These are phyloP conservation scores for Riptortus pedestris DNA, from an alignment of 1,140 invertebrate species.

Conservation along the genomic window DNA sequence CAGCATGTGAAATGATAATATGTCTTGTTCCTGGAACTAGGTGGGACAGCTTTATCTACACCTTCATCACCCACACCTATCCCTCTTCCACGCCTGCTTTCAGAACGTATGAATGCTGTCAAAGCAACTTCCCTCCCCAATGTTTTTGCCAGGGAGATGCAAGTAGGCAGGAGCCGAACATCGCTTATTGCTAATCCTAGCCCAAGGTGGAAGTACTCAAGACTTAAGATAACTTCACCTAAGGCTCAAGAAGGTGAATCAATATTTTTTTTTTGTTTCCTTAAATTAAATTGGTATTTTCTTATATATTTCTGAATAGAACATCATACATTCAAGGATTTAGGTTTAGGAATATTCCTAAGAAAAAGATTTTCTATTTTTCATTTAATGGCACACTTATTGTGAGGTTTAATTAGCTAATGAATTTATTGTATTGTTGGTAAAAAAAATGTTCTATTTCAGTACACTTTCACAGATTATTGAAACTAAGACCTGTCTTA, in stretches of 20 bases:
- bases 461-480: no score
- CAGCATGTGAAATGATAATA: no score
- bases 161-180: background rate
- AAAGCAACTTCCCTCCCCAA: constrained; percentile 60
- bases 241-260: background rate
- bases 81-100: constrained; percentile 12
- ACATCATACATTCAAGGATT: no score
- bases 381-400: no score
- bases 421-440: no score
- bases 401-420: no score
- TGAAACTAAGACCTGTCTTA: no score
- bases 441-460: no score
- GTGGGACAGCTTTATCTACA: constrained; percentile 10
- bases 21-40: no score
- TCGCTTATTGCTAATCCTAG: constrained; percentile 10
- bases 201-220: constrained; percentile 14
- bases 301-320: background rate
- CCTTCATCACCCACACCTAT: constrained; percentile 12
- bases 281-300: no score
- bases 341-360: no score
- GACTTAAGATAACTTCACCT: constrained; percentile 5
- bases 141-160: constrained; percentile 22
- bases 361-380: no score
- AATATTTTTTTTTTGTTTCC: background rate
- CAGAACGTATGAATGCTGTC: constrained; percentile 33